Evolutionary conservation across 2,888 invertebrate species (phyloP).

Genomic region (Cantharis lateralis): DNA sequence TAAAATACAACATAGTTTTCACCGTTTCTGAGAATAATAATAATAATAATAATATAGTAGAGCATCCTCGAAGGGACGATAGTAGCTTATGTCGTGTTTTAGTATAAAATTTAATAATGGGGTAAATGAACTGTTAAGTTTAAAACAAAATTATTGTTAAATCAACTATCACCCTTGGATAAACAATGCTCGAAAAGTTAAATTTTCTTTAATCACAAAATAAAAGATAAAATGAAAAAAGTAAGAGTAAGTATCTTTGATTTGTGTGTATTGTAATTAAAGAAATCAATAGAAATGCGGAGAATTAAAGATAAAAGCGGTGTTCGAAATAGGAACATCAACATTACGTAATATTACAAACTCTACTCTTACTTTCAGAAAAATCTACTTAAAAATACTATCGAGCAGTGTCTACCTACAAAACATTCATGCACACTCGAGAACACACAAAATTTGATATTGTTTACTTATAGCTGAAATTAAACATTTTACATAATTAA

Average conservation of each 20-base stretch:
- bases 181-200: conserved; percentile 45
- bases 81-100: background rate
- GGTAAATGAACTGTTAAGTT: background rate
- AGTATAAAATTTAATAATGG: background rate
- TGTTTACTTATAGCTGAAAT: conserved; percentile 3
- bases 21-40: background rate
- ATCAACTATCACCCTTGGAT: conserved; percentile 31
- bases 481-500: background rate
- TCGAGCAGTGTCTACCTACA: conserved; percentile 51
- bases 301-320: conserved; percentile 22
- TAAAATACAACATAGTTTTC: background rate
- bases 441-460: conserved; percentile 29
- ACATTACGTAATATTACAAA: conserved; percentile 20
- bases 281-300: conserved; percentile 25
- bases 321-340: conserved; percentile 26
- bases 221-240: conserved; percentile 21
- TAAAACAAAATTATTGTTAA: conserved; percentile 10
- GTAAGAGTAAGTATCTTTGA: conserved; percentile 20
- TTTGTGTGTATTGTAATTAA: conserved; percentile 22
- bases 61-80: background rate
- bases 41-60: background rate
- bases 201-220: conserved; percentile 19
- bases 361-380: conserved; percentile 29
- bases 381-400: conserved; percentile 31
- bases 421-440: conserved; percentile 45